Conservation (phyloP, 2,797 vertebrate genomes). For the Acanthis flammea region DNA sequence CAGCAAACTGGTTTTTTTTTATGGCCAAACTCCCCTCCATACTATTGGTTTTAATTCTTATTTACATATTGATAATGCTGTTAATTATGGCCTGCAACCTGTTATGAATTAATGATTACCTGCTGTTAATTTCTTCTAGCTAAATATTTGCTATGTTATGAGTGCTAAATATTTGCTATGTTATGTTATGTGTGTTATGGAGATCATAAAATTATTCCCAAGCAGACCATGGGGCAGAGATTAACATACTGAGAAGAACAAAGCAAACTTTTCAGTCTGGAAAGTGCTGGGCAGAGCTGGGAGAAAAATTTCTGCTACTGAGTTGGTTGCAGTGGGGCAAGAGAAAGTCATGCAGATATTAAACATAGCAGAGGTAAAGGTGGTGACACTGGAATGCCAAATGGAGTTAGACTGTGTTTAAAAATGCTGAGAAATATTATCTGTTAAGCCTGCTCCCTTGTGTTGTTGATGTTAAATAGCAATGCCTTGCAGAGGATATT, state of each 20-base stretch:
- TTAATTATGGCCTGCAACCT: conserved; percentile 33
- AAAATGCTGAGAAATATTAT: not conserved
- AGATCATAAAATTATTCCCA: not conserved
- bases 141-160: conserved; percentile 36
- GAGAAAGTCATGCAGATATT: not conserved
- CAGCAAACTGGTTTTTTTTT: not conserved
- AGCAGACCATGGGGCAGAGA: not conserved
- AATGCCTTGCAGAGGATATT: not conserved
- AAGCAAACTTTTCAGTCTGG: not conserved
- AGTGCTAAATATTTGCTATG: conserved; percentile 33
- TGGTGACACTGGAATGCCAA: not conserved
- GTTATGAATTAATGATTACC: conserved; percentile 52
- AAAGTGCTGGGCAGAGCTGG: not conserved
- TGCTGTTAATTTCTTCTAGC: conserved; percentile 23
- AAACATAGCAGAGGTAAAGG: not conserved
- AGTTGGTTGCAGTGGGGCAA: not conserved
- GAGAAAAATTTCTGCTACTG: not conserved
- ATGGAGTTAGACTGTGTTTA: not conserved
- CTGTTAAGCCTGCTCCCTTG: not conserved
- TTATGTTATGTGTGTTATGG: not conserved
- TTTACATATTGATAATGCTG: conserved; percentile 25
- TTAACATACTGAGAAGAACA: not conserved
- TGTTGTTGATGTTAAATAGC: not conserved
- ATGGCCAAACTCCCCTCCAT: not conserved
- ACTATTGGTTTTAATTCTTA: not conserved